Evolutionary conservation across 2,113 vertebrate genomes (phyloP).

Genomic region (Sciurus niger): DNA sequence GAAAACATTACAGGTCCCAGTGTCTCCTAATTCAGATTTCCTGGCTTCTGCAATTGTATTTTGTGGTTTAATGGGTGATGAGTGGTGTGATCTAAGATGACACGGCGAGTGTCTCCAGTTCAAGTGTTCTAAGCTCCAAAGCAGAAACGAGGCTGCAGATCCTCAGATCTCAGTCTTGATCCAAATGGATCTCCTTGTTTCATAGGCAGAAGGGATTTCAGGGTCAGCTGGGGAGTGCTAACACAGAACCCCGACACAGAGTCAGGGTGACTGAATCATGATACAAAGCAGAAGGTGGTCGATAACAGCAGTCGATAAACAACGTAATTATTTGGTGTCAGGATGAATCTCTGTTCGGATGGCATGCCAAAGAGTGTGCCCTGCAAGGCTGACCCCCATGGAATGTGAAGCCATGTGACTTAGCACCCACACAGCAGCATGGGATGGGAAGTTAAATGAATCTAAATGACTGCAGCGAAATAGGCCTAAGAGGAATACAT

Average conservation of each 20-base stretch:
- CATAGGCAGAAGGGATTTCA: conserved; percentile 19
- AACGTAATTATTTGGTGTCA: conserved; percentile 15
- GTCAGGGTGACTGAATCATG: neutral
- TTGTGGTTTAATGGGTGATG: neutral
- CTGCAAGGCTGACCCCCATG: neutral
- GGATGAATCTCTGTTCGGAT: neutral
- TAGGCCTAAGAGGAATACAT: conserved; percentile 3
- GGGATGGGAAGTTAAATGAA: neutral
- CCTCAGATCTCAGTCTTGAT: neutral
- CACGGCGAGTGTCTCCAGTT: neutral
- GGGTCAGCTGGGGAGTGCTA: neutral
- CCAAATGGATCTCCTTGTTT: neutral
- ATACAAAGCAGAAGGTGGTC: neutral
- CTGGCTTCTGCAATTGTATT: neutral
- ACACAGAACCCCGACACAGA: conserved; percentile 7
- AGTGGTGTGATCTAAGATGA: neutral
- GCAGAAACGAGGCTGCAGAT: neutral
- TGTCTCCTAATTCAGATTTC: neutral
- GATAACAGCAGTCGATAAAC: conserved; percentile 26
- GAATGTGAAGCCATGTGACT: conserved; percentile 56
- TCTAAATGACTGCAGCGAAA: conserved; percentile 51
- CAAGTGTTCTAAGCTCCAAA: neutral
- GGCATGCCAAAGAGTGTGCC: neutral
- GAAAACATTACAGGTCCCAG: neutral
- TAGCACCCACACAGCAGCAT: conserved; percentile 24